Percentiles rank a stretch among this genome's conserved stretches.
These are phyloP conservation scores for Myanophis thanlyinensis DNA, from an alignment of 2,113 vertebrate species.

Conservation along the genomic window DNA sequence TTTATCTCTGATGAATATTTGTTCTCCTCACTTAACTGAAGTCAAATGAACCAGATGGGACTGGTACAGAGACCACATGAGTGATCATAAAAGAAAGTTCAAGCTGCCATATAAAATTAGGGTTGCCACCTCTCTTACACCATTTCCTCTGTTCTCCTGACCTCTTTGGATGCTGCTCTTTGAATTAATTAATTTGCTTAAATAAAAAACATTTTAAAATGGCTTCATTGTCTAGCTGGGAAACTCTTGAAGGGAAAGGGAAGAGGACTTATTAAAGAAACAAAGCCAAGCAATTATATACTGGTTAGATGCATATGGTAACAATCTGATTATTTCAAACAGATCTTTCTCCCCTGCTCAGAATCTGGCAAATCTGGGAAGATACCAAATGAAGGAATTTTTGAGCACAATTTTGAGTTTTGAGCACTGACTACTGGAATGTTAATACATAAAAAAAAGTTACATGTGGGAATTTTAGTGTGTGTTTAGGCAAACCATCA, in stretches of 20 bases:
- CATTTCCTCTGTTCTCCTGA: not conserved
- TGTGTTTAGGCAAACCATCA: not conserved
- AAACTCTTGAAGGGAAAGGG: not conserved
- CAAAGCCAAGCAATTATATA: not conserved
- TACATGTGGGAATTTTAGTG: not conserved
- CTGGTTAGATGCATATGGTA: not conserved
- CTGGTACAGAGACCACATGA: conserved; percentile 50
- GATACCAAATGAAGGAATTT: not conserved
- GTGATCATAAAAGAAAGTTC: conserved; percentile 48
- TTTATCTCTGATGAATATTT: conserved; percentile 57
- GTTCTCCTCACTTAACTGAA: conserved; percentile 55
- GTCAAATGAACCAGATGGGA: conserved; percentile 59
- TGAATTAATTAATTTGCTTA: not conserved
- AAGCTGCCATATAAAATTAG: conserved; percentile 20
- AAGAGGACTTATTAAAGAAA: not conserved
- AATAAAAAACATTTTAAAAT: not conserved
- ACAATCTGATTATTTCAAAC: not conserved
- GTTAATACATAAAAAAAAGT: not conserved
- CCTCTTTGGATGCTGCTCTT: not conserved
- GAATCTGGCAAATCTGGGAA: not conserved
- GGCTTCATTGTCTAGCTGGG: not conserved
- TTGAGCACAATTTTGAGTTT: not conserved
- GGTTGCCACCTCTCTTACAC: not conserved
- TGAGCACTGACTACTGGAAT: not conserved
- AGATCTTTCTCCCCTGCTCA: not conserved